phyloP scores from a whole-genome alignment of 2,113 vertebrate species.

The Scomber scombrus region DNA sequence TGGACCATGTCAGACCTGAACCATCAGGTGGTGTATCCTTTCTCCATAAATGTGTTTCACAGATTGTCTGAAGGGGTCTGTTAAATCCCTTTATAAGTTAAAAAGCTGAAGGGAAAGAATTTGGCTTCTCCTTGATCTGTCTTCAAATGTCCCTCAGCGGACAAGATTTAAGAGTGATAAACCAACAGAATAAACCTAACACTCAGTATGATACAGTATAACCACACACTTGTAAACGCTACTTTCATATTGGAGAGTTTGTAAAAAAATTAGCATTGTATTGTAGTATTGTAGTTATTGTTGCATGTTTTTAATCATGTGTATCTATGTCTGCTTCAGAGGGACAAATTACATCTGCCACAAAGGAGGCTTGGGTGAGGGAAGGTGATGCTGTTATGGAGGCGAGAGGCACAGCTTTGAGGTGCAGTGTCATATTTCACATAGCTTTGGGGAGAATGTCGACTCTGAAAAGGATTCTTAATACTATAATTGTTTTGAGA shows the following conservation, averaged over 20 bases:
- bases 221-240: slow-evolving; percentile 66
- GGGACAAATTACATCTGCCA: slow-evolving; percentile 34
- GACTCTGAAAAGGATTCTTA: slow-evolving; percentile 82
- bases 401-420: slow-evolving; percentile 58
- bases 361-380: slow-evolving; percentile 52
- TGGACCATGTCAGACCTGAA: slow-evolving; percentile 79
- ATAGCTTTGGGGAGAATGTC: slow-evolving; percentile 78
- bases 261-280: neutral
- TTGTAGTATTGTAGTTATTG: slow-evolving; percentile 13
- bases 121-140: slow-evolving; percentile 76
- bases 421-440: slow-evolving; percentile 78
- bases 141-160: slow-evolving; percentile 74
- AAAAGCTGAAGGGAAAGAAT: slow-evolving; percentile 72
- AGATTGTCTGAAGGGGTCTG: slow-evolving; percentile 81
- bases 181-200: slow-evolving; percentile 75
- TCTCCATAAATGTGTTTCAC: slow-evolving; percentile 83
- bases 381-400: slow-evolving; percentile 47
- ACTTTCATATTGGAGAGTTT: slow-evolving; percentile 43
- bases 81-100: slow-evolving; percentile 80
- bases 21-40: slow-evolving; percentile 77
- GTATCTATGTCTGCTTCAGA: neutral
- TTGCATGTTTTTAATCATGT: slow-evolving; percentile 52
- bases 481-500: slow-evolving; percentile 85
- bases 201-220: slow-evolving; percentile 63
- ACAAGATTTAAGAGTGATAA: slow-evolving; percentile 79